A percentile compares a stretch with the other conserved stretches of the same genome.
Evolutionary conservation across 2,888 invertebrate genomes (phyloP).

Genomic region (Oxycera nigricornis): DNA sequence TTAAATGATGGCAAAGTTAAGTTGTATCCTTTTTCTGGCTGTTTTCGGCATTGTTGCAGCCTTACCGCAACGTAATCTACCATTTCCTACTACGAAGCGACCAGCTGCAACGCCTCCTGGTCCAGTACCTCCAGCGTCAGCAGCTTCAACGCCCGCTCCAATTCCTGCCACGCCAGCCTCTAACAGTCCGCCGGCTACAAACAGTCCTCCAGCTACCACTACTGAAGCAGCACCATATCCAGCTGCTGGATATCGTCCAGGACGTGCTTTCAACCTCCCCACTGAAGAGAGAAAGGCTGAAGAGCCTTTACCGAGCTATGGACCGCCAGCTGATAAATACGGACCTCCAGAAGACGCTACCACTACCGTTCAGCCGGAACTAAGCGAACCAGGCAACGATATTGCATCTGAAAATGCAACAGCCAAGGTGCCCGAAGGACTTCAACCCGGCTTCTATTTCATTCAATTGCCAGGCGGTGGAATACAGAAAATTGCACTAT

Average conservation of each 20-base stretch:
- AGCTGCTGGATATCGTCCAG: conserved; percentile 53
- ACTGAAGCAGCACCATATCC: conserved; percentile 52
- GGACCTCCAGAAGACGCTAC: conserved; percentile 30
- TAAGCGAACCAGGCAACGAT: background rate
- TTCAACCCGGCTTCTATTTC: conserved; percentile 30
- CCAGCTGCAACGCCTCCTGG: conserved; percentile 15
- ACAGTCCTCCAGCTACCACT: background rate
- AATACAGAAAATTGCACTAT: conserved; percentile 16
- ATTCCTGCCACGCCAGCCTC: conserved; percentile 18
- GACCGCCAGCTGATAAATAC: conserved; percentile 36
- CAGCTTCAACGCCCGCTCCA: background rate
- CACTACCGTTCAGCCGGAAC: conserved; percentile 15
- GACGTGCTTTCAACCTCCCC: conserved; percentile 53
- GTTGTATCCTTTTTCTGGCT: background rate
- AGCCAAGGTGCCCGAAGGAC: conserved; percentile 6
- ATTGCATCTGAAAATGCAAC: background rate
- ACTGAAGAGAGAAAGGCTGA: conserved; percentile 47
- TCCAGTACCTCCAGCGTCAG: background rate
- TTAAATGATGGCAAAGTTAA: conserved; percentile 1
- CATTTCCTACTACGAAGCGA: background rate
- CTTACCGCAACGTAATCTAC: conserved; percentile 19
- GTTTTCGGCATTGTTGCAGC: conserved; percentile 8
- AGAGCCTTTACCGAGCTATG: conserved; percentile 12
- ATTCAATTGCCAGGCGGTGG: conserved; percentile 29
- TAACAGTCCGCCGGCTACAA: background rate